A percentile compares a stretch with the other conserved stretches of the same genome.
phyloP scores from a whole-genome alignment of 2,888 invertebrate genomes.

The Anorthoa munda region DNA sequence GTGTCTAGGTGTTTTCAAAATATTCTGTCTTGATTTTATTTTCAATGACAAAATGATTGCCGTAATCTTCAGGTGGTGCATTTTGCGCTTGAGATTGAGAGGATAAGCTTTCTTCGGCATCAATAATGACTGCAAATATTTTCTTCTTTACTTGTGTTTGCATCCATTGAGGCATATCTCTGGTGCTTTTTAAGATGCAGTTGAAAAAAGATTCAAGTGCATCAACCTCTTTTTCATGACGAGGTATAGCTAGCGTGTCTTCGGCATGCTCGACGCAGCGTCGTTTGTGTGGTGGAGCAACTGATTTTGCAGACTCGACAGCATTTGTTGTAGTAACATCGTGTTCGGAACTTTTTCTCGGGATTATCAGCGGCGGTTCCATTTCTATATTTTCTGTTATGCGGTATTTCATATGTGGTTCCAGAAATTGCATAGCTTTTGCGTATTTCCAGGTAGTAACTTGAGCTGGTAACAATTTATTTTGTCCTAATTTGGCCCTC shows the following conservation, averaged over 20 bases:
- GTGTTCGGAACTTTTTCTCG: slow-evolving; percentile 73
- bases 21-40: slow-evolving; percentile 82
- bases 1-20: slow-evolving; percentile 70
- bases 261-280: slow-evolving; percentile 69
- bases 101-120: slow-evolving; percentile 83
- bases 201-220: slow-evolving; percentile 86
- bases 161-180: slow-evolving; percentile 87
- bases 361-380: slow-evolving; percentile 70
- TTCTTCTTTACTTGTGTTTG: slow-evolving; percentile 88
- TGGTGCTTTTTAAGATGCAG: slow-evolving; percentile 83
- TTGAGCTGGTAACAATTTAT: slow-evolving; percentile 86
- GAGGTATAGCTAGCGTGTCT: slow-evolving; percentile 42
- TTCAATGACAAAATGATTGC: slow-evolving; percentile 67
- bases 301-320: slow-evolving; percentile 62
- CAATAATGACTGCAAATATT: slow-evolving; percentile 86
- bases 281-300: slow-evolving; percentile 69
- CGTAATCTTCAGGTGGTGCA: slow-evolving; percentile 45
- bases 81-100: slow-evolving; percentile 69
- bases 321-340: slow-evolving; percentile 79
- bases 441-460: slow-evolving; percentile 89
- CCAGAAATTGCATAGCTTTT: slow-evolving; percentile 87
- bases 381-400: slow-evolving; percentile 87
- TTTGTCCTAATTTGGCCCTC: slow-evolving; percentile 86
- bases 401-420: slow-evolving; percentile 87
- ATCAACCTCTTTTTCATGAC: slow-evolving; percentile 72